Evolutionary conservation across 2,888 invertebrate genomes (phyloP), one percentile per base, ranked within the genome.

Genomic region (Amblyteles armatorius): DNA sequence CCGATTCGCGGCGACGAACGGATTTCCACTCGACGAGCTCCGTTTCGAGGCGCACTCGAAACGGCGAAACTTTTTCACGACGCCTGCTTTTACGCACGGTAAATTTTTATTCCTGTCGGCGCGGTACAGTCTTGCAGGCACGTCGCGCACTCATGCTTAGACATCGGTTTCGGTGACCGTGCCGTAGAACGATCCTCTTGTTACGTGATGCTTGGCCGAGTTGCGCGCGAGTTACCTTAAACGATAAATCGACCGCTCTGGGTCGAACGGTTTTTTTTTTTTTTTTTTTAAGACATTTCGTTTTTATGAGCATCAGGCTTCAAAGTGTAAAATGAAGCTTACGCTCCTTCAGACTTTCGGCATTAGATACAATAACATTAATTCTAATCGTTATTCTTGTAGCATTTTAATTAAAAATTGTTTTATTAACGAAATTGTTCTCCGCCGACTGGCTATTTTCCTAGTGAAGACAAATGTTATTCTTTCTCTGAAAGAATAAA

Each of bases 181-280:
- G 65, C 55, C 40, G 55, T 50, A 76, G 60, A 40, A 68, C 69
- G 69, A 81, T 69, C 63, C 29, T 79, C n/a, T 40, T 29, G 29
- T 69, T 81, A 81, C 69, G 52, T 26, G 44, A 22, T 26, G 44
- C 76, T 63, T 69, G 74, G 36, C 63, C 55, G 71, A 71, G 71
- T 55, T 63, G 52, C 44, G 71, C 44, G 22, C 6, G 40, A 63
- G 40, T 19, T 44, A 5, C 44, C 52, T 52, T 33, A 55, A 82
- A 82, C 74, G 69, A 71, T 50, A 76, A 71, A 76, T 77, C 44
- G 71, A 65, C 76, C 71, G 29, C 55, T 69, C 50, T 50, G 36
- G 11, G 7, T 11, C 55, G 65, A 65, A 65, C 50, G 71, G 22
- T 55, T 40, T 40, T 40, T 40, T 40, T 40, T n/a, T n/a, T n/a